These are phyloP conservation scores for Stenchaetothrips biformis DNA, from an alignment of 2,888 invertebrate species.

Conservation along the genomic window DNA sequence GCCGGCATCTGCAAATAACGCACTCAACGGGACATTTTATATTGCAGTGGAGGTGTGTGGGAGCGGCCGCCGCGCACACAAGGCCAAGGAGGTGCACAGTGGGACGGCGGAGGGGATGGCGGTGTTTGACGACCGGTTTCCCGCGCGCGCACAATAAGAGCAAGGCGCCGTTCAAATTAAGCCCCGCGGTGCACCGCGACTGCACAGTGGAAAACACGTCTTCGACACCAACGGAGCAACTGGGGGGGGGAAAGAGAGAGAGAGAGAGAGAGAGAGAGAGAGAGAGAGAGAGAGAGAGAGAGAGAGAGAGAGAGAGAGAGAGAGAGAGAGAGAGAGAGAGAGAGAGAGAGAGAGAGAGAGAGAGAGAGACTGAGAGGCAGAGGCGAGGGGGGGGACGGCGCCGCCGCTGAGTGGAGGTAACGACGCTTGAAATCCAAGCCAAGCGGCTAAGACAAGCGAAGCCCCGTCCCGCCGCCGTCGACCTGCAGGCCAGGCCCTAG, in stretches of 20 bases:
- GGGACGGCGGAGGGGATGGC: background rate
- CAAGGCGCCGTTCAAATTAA: background rate
- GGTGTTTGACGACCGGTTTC: background rate
- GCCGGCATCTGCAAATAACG: too few relatives aligned
- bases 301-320: background rate
- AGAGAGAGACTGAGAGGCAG: background rate
- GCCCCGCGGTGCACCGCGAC: too few relatives aligned
- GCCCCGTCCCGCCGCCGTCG: background rate
- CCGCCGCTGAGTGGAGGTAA: slow-evolving; percentile 14
- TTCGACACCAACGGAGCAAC: background rate
- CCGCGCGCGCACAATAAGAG: background rate
- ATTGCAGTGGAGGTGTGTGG: too few relatives aligned
- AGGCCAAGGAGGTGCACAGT: background rate
- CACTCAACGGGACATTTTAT: too few relatives aligned
- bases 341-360: background rate
- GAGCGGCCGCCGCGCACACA: background rate
- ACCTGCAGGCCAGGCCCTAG: background rate
- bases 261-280: background rate
- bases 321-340: background rate
- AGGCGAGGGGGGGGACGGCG: background rate
- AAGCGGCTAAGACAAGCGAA: background rate
- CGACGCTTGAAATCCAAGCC: slow-evolving; percentile 20
- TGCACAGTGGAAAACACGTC: background rate
- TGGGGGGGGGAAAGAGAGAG: background rate
- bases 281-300: too few relatives aligned